Percentiles rank a stretch among this genome's conserved stretches.
Conservation (phyloP, 2,797 vertebrate genomes). For the Dermochelys coriacea region DNA sequence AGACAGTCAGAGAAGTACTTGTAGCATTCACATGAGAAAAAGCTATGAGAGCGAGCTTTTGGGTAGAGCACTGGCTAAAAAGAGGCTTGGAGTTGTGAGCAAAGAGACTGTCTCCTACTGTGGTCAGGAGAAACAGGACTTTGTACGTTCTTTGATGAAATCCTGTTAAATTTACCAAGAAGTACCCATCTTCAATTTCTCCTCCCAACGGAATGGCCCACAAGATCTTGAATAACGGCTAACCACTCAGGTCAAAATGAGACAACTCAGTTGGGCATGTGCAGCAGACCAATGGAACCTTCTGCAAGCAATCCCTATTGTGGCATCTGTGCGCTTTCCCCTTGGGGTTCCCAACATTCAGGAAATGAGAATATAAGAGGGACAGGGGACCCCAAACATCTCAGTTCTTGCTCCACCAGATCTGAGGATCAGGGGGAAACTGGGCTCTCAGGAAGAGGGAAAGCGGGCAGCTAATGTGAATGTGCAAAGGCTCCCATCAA, state of each 20-base stretch:
- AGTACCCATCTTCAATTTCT: neutral
- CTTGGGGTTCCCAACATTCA: neutral
- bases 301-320: neutral
- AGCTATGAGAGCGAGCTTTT: neutral
- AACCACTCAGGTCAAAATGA: neutral
- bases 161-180: too few relatives aligned
- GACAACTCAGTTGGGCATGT: neutral
- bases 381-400: neutral
- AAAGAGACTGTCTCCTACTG: neutral
- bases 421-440: too few relatives aligned
- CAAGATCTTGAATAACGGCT: neutral
- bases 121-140: constrained; percentile 41
- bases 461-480: neutral
- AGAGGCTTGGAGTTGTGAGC: neutral
- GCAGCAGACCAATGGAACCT: neutral
- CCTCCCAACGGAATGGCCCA: neutral
- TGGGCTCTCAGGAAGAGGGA: neutral
- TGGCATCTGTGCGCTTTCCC: neutral
- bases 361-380: neutral
- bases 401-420: too few relatives aligned
- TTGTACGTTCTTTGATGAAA: too few relatives aligned
- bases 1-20: too few relatives aligned
- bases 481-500: neutral
- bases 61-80: constrained; percentile 21
- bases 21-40: neutral